Percentiles rank a stretch among this genome's conserved stretches.
Conservation (phyloP, 2,888 invertebrate species). For the Mythimna pallens region DNA sequence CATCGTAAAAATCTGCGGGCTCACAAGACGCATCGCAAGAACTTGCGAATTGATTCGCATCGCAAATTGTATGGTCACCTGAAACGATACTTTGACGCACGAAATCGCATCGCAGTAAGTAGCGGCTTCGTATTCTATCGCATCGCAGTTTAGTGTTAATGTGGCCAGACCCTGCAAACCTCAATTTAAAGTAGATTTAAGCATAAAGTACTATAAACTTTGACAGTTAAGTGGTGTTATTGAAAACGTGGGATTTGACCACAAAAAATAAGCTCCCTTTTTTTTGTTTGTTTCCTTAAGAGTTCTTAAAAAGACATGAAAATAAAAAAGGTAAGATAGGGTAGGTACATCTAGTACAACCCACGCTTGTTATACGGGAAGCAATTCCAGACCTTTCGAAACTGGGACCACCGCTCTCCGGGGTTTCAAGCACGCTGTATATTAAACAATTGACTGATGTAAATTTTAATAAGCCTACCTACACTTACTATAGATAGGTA, state of each 20-base stretch:
- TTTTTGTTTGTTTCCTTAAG: too few relatives aligned
- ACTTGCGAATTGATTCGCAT: too few relatives aligned
- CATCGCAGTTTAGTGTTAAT: too few relatives aligned
- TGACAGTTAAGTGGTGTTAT: neutral
- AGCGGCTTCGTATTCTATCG: too few relatives aligned
- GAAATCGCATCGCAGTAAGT: too few relatives aligned
- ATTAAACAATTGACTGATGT: conserved; percentile 11
- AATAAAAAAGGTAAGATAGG: conserved; percentile 10
- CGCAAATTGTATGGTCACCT: too few relatives aligned
- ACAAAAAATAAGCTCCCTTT: neutral
- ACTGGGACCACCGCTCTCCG: neutral
- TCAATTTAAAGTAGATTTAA: neutral
- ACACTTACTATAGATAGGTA: neutral
- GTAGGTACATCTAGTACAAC: neutral
- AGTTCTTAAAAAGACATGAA: neutral
- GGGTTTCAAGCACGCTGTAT: conserved; percentile 10
- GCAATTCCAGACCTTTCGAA: neutral
- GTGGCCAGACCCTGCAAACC: neutral
- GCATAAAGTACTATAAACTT: neutral
- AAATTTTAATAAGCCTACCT: neutral
- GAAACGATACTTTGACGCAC: too few relatives aligned
- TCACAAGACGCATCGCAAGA: too few relatives aligned
- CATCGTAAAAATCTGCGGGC: too few relatives aligned
- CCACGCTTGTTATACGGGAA: conserved; percentile 3
- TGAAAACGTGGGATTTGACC: neutral